Evolutionary conservation across 2,797 vertebrate genomes (phyloP), one percentile per base, ranked within the genome.

Genomic region (Erethizon dorsatum): DNA sequence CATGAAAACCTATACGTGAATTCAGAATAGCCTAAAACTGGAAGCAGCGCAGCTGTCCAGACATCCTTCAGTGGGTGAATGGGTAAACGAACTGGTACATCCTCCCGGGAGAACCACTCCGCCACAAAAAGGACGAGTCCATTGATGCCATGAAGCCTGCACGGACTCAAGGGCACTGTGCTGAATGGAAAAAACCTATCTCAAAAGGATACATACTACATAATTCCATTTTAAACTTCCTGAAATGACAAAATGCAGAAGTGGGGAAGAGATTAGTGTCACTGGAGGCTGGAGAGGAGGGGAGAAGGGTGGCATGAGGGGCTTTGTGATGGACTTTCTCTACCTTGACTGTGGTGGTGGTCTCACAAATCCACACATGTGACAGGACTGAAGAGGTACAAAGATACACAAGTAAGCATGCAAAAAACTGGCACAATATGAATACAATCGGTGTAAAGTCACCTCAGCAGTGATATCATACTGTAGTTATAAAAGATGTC

Each of bases 371-470:
- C 67, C 15, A 10, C 56, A 67, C 67, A 37, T 22, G n/a, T 37
- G 67, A 33, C 22, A 67, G 28, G 57, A 57, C 0, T 18, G 26
- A 79, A 31, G 0, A n/a, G 57, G 28, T 56, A 15, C 18, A 31
- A 45, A 31, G 3, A 82, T 6, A n/a, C 45, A 17, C 69, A 47
- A 10, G n/a, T 41, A 6, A 45, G 20, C 17, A 5, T 54, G 47
- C 4, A 2, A 12, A 5, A 83, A 56, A 61, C n/a, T 6, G 37
- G 56, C 79, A 73, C 84, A 33, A 22, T 56, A 45, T 2, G 3
- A 28, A 73, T 18, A 24, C 6, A 31, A 3, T 20, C 6, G 3
- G 2, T 6, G 9, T 18, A 8, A n/a, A 1, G 33, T 31, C 45
- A 8, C 5, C 65, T 94, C 80, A 10, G 18, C 14, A 26, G 24